phyloP scores from a whole-genome alignment of 2,797 vertebrate species.

The Bufotes viridis region DNA sequence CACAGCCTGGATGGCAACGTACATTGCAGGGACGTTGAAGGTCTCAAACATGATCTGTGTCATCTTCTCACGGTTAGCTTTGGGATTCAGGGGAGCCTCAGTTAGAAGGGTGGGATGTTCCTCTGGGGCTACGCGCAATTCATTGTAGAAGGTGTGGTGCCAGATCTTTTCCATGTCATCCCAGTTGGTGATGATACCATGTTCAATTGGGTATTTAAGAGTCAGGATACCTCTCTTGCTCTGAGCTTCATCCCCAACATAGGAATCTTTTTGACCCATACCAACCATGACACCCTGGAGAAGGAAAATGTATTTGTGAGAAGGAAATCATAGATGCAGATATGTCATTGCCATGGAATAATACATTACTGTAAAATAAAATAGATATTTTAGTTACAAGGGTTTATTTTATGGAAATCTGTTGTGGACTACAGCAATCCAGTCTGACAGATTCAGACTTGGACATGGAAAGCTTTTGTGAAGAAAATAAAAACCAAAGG shows the following conservation, averaged over 20 bases:
- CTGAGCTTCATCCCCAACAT: slow-evolving; percentile 83
- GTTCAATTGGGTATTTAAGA: slow-evolving; percentile 84
- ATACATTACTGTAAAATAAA: background rate
- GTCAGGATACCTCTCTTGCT: slow-evolving; percentile 87
- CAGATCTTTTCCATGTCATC: slow-evolving; percentile 88
- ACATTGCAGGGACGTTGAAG: slow-evolving; percentile 82
- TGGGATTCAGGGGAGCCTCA: slow-evolving; percentile 83
- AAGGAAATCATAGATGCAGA: background rate
- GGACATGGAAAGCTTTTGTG: background rate
- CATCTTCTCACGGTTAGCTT: slow-evolving; percentile 87
- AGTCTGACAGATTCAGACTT: background rate
- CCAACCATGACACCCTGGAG: slow-evolving; percentile 83
- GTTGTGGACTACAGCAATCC: background rate
- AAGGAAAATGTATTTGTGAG: slow-evolving; percentile 8
- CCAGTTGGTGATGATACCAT: slow-evolving; percentile 86
- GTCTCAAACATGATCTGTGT: slow-evolving; percentile 89
- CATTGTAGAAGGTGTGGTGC: slow-evolving; percentile 86
- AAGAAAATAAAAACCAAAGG: background rate
- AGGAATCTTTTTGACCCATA: slow-evolving; percentile 87
- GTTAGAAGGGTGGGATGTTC: slow-evolving; percentile 85
- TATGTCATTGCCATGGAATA: background rate
- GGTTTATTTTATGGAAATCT: background rate
- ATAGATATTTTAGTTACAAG: background rate
- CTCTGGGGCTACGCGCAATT: slow-evolving; percentile 83
- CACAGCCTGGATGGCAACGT: slow-evolving; percentile 79